Percentiles rank a stretch among this genome's conserved stretches.
Evolutionary conservation across 2,113 vertebrate species (phyloP).

Genomic region (Cephalopterus ornatus): DNA sequence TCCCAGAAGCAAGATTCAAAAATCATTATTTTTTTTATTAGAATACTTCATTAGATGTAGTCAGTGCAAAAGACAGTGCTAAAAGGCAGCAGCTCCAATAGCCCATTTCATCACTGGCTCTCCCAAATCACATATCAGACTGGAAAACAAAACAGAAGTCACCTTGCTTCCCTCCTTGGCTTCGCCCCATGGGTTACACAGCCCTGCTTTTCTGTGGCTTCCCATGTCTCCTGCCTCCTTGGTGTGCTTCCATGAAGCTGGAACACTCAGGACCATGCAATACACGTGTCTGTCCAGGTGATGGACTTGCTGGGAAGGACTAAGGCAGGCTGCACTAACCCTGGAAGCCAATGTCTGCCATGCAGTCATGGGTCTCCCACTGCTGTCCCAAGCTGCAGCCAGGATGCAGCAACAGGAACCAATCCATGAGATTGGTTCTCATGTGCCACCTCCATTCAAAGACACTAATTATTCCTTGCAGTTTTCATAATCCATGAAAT

Average conservation of each 20-base stretch:
- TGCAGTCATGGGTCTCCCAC: rapidly evolving
- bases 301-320: not conserved
- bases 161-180: not conserved
- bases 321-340: not conserved
- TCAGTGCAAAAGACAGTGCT: not conserved
- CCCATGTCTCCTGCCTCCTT: not conserved
- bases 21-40: not conserved
- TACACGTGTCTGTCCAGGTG: rapidly evolving
- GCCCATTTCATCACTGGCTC: not conserved
- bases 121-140: not conserved
- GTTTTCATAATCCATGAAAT: not conserved
- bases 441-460: not conserved
- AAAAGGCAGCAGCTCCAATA: not conserved
- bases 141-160: not conserved
- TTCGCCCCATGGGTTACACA: not conserved
- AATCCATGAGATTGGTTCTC: not conserved
- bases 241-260: rapidly evolving
- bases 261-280: not conserved
- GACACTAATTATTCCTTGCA: not conserved
- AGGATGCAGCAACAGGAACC: rapidly evolving
- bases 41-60: not conserved
- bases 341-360: rapidly evolving
- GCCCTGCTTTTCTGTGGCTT: not conserved
- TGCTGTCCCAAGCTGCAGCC: rapidly evolving
- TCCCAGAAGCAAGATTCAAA: not conserved